Percentiles rank a stretch among this genome's conserved stretches.
Evolutionary conservation across 2,113 vertebrate species (phyloP).

Genomic region (Chrysemys picta): DNA sequence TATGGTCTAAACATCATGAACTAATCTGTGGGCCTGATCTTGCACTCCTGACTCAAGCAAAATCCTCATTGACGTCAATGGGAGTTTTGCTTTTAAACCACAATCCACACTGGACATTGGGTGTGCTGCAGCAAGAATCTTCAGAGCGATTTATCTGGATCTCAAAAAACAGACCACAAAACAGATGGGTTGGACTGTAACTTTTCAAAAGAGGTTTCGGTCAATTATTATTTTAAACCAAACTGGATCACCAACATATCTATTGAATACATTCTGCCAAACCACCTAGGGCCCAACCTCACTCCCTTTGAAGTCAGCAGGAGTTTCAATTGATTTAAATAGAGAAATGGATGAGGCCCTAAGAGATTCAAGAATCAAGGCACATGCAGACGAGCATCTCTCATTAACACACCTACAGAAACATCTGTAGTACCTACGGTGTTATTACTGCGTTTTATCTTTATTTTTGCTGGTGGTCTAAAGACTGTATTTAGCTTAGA

Average conservation of each 20-base stretch:
- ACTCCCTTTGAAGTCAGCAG: not conserved
- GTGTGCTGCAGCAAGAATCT: not conserved
- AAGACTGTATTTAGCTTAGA: not conserved
- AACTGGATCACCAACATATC: not conserved
- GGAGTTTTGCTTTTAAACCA: not conserved
- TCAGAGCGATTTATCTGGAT: not conserved
- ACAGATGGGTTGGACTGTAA: not conserved
- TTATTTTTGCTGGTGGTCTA: not conserved
- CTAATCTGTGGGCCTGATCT: not conserved
- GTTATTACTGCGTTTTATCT: not conserved
- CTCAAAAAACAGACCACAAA: not conserved
- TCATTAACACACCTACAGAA: not conserved
- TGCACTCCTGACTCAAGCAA: not conserved
- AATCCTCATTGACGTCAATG: not conserved
- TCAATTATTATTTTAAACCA: not conserved
- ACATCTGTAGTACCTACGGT: not conserved
- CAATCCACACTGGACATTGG: not conserved
- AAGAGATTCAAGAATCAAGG: not conserved
- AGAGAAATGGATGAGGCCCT: not conserved
- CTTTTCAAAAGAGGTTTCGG: not conserved
- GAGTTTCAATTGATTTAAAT: not conserved
- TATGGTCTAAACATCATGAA: not conserved
- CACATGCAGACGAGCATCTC: accelerated
- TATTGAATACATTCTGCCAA: accelerated
- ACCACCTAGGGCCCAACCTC: not conserved